phyloP scores from a whole-genome alignment of 2,797 vertebrate species.

The Acanthornis magna region DNA sequence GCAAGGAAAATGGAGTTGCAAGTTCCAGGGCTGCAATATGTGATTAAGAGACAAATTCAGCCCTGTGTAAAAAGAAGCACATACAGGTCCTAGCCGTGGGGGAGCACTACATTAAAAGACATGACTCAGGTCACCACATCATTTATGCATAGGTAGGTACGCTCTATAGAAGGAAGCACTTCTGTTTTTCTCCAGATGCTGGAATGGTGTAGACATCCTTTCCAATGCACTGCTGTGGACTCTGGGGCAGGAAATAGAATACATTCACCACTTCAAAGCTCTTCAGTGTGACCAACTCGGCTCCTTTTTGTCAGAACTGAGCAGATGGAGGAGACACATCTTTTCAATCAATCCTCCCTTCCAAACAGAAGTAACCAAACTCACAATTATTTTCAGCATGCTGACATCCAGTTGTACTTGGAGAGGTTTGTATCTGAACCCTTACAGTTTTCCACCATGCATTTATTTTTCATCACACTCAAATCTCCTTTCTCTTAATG shows the following conservation, averaged over 20 bases:
- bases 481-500: neutral
- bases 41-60: neutral
- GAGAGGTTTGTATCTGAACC: neutral
- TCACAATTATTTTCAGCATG: neutral
- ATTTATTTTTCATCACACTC: neutral
- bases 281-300: neutral
- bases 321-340: neutral
- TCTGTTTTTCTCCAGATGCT: neutral
- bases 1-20: conserved; percentile 19
- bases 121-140: neutral
- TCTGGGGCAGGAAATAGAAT: neutral
- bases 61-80: neutral
- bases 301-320: neutral
- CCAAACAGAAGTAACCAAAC: neutral
- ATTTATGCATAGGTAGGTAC: neutral
- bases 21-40: neutral
- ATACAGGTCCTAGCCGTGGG: neutral
- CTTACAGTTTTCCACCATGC: neutral
- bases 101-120: neutral
- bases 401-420: neutral
- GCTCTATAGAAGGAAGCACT: neutral
- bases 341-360: neutral
- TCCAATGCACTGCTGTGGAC: neutral
- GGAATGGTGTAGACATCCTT: neutral
- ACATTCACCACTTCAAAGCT: neutral